Base-by-base conservation (phyloP, 2,113 vertebrate species). In the Gracilinanus agilis region DNA sequence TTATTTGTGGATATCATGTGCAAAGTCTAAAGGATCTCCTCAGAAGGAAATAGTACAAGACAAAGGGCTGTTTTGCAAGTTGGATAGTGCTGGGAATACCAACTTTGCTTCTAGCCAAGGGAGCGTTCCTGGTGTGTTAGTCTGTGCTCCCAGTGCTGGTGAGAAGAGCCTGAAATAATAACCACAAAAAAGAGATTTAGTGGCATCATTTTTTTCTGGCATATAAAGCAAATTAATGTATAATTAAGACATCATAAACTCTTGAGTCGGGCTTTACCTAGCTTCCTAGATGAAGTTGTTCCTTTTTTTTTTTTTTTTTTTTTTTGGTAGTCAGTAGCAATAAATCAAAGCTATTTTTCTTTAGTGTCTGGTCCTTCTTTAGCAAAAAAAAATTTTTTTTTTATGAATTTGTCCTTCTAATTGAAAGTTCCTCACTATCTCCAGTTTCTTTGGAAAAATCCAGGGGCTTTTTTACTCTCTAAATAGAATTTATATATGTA, bases 11-110 rank as follows among this genome's bases (percentile, higher is more conserved):
- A 67, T 88, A 49, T 91, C 93, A 92, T 93, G 94, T 89, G 90
- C 90, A 61, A 91, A 54, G 9, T 56, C 93, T 9, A 83, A 67
- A 95, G 90, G 24, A 23, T 95, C 90, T 94, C 92, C 96, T 49
- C 95, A 92, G 93, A 97, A 90, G 95, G 90, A 97, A 97, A 75
- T 54, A 90, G 93, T 53, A 91, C 9, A 44, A 95, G 92, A 97
- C 97, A 97, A 97, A 97, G 94, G 53, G 29, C 58, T 95, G 88
- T 97, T 98, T 94, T 97, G 90, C 96, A 44, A 40, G 90, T 2
- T 19, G 34, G 90, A 91, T 95, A 94, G 89, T 93, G 97, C 95
- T 2, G 56, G 95, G 97, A 97, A 98, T 98, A 97, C 95, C 96
- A 98, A 97, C 95, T 67, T 90, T 88, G n/a, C 92, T 94, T 12